Evolutionary conservation across 30 jellyfish, hydroid and myxozoan species (phyloP).

Genomic region (Catostylus mosaicus): DNA sequence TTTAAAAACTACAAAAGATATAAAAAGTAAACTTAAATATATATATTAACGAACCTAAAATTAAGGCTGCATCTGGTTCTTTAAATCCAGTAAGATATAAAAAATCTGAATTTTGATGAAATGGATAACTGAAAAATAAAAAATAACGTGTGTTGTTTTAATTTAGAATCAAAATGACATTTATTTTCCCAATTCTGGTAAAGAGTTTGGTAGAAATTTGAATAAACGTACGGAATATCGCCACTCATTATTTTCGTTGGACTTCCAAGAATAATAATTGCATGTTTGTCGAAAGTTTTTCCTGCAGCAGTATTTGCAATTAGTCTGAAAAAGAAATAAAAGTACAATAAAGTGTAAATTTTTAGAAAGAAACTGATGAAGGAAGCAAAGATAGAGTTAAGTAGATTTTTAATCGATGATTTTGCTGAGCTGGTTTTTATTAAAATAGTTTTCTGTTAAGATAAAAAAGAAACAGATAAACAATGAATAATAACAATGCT

Average conservation of each 20-base stretch:
- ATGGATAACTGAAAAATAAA: slow-evolving; percentile 71
- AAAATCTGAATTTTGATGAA: slow-evolving; percentile 88
- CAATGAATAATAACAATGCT: not conserved
- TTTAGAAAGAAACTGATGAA: not conserved
- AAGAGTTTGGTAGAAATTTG: not conserved
- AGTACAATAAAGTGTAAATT: too few species aligned
- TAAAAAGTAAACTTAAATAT: not conserved
- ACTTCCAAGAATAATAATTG: slow-evolving; percentile 68
- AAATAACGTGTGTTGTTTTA: not conserved
- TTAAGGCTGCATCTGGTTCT: slow-evolving; percentile 86
- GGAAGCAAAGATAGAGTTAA: too few species aligned
- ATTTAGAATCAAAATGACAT: not conserved
- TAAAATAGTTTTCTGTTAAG: too few species aligned
- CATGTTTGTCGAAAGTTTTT: slow-evolving; percentile 53
- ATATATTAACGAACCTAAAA: slow-evolving; percentile 49
- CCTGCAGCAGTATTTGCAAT: slow-evolving; percentile 56
- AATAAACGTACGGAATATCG: slow-evolving; percentile 85
- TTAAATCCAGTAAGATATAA: slow-evolving; percentile 83
- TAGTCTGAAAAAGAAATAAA: slow-evolving; percentile 32
- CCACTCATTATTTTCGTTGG: slow-evolving; percentile 73
- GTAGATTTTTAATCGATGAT: too few species aligned
- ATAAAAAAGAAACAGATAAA: too few species aligned
- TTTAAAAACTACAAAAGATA: too few species aligned
- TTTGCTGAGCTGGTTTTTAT: too few species aligned
- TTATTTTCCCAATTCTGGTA: not conserved